These are phyloP conservation scores for Chiloscyllium plagiosum DNA, from an alignment of 2,113 vertebrate species.

Conservation along the genomic window DNA sequence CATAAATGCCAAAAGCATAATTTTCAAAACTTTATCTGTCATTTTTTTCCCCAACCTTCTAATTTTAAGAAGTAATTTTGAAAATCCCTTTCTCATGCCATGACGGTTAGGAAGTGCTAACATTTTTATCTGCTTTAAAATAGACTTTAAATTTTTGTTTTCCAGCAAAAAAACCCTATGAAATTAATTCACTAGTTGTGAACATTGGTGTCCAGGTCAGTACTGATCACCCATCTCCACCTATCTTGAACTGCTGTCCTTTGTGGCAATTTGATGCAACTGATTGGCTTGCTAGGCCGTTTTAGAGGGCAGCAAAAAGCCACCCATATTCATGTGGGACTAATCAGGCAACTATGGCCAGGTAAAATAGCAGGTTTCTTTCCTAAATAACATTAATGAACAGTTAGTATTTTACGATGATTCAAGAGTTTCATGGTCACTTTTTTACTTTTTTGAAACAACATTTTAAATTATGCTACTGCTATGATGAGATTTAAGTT, in stretches of 20 bases:
- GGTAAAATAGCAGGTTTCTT: neutral
- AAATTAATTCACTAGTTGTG: neutral
- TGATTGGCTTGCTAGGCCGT: neutral
- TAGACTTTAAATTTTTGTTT: neutral
- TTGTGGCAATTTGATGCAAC: neutral
- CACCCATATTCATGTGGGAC: neutral
- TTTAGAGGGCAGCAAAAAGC: neutral
- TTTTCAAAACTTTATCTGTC: neutral
- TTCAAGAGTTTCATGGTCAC: neutral
- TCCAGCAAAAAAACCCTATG: neutral
- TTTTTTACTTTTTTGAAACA: neutral
- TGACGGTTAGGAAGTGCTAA: neutral
- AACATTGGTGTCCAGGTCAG: neutral
- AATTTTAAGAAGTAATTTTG: neutral
- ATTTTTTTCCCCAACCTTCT: neutral
- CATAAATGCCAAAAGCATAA: neutral
- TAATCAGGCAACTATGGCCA: neutral
- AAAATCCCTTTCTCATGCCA: neutral
- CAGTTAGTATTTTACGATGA: neutral
- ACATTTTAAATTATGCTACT: neutral
- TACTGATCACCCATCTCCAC: neutral
- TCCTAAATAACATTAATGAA: neutral
- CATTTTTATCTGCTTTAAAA: neutral
- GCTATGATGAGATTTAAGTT: neutral
- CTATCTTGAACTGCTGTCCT: neutral